Conservation (phyloP, 1,140 invertebrate species). For the Capitella teleta region DNA sequence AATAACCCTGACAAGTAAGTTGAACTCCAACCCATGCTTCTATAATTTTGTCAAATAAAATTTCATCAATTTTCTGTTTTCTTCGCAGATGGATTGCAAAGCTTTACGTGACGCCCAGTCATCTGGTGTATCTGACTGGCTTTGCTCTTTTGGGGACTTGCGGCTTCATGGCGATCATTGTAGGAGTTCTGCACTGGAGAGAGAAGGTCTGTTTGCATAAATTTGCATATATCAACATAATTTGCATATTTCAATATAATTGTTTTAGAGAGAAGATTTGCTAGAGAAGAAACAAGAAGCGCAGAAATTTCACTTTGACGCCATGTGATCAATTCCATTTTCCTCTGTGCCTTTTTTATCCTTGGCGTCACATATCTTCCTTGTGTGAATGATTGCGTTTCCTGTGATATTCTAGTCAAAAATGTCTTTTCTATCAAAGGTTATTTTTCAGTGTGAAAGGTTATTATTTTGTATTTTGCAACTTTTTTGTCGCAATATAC, state of each 20-base stretch:
- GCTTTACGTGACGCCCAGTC: constrained; percentile 91
- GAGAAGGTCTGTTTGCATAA: constrained; percentile 52
- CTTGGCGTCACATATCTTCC: no score
- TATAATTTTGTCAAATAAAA: neutral
- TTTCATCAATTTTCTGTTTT: neutral
- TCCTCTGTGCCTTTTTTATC: no score
- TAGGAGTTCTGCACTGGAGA: constrained; percentile 80
- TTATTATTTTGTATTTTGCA: no score
- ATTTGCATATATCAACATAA: neutral
- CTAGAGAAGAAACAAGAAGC: constrained; percentile 77
- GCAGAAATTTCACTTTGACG: constrained; percentile 69
- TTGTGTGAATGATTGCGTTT: no score
- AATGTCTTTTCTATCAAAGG: no score
- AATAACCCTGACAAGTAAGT: constrained; percentile 52
- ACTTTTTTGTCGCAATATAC: no score
- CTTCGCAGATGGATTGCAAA: constrained; percentile 70
- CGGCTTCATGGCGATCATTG: constrained; percentile 69
- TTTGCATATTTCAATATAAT: neutral
- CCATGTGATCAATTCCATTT: no score
- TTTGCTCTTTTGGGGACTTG: constrained; percentile 78
- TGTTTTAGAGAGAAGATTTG: constrained; percentile 62
- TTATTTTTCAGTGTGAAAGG: no score
- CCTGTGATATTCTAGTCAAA: no score
- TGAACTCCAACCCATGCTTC: neutral
- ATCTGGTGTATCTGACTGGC: constrained; percentile 82